phyloP scores from a whole-genome alignment of 2,113 vertebrate species.

The Cricetomys ansorgei region DNA sequence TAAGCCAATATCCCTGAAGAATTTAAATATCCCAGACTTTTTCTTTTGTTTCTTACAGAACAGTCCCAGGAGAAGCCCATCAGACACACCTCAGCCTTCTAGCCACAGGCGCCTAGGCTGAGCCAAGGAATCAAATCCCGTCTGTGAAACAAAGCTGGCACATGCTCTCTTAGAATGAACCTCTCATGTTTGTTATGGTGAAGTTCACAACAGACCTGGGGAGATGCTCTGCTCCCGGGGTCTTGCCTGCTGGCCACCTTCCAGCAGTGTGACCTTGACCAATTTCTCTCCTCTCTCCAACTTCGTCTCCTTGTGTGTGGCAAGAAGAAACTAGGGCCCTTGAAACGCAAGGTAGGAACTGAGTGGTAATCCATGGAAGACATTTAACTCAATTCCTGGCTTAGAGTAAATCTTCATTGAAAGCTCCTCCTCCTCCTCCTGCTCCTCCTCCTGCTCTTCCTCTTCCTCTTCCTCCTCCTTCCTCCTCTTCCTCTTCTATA shows the following conservation, averaged over 20 bases:
- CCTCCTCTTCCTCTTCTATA: neutral
- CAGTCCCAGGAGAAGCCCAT: constrained; percentile 69
- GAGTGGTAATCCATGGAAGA: neutral
- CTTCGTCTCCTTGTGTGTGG: neutral
- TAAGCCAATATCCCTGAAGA: constrained; percentile 79
- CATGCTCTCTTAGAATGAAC: neutral
- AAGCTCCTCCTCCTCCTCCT: neutral
- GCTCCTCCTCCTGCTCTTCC: fast-evolving
- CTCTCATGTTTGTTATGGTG: neutral
- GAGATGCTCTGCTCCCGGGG: neutral
- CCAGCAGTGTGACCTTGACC: neutral
- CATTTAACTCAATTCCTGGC: neutral
- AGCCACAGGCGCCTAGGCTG: constrained; percentile 29
- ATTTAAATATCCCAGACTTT: constrained; percentile 81
- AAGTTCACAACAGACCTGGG: neutral
- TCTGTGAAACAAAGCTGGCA: constrained; percentile 52
- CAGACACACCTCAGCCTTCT: constrained; percentile 40
- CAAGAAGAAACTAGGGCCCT: neutral
- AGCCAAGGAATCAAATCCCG: constrained; percentile 64
- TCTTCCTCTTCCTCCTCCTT: neutral
- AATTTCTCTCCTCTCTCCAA: neutral
- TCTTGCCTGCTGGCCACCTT: neutral
- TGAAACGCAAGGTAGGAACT: neutral
- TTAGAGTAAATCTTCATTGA: neutral
- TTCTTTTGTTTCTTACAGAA: constrained; percentile 66